These are phyloP conservation scores for Zaprionus camerounensis DNA, from an alignment of 1,140 invertebrate genomes.

Conservation along the genomic window DNA sequence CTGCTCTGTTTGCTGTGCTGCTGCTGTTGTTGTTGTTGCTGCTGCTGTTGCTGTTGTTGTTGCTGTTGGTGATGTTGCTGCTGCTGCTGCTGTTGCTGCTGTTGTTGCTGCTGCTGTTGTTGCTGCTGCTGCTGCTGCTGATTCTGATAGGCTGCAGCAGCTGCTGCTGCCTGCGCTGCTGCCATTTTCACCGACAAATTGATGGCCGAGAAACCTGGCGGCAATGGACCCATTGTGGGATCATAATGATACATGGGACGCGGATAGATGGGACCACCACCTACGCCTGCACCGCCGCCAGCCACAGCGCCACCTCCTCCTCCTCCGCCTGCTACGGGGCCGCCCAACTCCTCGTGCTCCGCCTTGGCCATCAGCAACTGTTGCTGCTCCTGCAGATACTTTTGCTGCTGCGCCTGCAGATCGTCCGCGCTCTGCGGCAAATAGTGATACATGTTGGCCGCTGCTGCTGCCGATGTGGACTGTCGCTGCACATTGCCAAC, in stretches of 20 bases:
- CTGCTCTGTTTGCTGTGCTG: constrained; percentile 80
- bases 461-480: constrained; percentile 33
- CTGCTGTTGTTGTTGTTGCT: constrained; percentile 73
- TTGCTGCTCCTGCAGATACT: constrained; percentile 88
- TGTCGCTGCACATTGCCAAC: constrained; percentile 59
- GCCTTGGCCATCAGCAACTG: constrained; percentile 87
- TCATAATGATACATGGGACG: constrained; percentile 93
- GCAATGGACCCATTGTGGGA: constrained; percentile 87
- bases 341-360: constrained; percentile 86
- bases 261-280: constrained; percentile 89
- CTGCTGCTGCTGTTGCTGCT: constrained; percentile 62
- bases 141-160: constrained; percentile 80
- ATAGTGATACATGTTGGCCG: constrained; percentile 86
- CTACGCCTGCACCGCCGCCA: constrained; percentile 85
- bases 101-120: constrained; percentile 67
- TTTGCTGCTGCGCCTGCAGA: constrained; percentile 85
- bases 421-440: constrained; percentile 84
- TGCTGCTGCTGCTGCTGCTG: constrained; percentile 70
- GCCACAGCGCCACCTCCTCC: constrained; percentile 74
- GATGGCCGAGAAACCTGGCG: constrained; percentile 91
- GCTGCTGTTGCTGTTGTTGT: constrained; percentile 67
- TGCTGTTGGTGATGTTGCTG: constrained; percentile 85
- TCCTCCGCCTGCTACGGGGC: neutral
- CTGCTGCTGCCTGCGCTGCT: constrained; percentile 89
- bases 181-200: constrained; percentile 94